phyloP scores from a whole-genome alignment of 1,140 invertebrate species.

The Maniola jurtina region DNA sequence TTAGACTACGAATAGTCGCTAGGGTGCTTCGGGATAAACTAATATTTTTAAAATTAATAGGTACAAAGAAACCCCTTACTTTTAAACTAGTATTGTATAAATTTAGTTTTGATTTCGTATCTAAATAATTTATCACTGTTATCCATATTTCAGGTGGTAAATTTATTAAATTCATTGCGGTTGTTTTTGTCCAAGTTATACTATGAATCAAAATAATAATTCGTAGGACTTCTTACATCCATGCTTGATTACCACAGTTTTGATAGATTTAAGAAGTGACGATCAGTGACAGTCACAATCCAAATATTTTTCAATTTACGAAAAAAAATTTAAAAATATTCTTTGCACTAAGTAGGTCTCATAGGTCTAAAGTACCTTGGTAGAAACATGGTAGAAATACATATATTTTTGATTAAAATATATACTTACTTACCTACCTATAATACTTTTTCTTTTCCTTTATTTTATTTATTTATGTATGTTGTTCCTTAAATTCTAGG shows the following conservation, averaged over 20 bases:
- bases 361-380: no score
- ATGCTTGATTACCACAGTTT: no score
- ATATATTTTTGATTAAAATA: not conserved
- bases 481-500: no score
- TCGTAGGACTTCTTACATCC: no score
- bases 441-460: slow-evolving; percentile 13
- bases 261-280: no score
- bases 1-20: not conserved
- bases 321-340: no score
- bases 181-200: not conserved
- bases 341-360: no score
- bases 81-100: not conserved
- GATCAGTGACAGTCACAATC: no score
- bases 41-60: not conserved
- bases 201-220: no score
- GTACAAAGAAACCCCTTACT: not conserved
- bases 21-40: not conserved
- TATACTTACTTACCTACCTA: slow-evolving; percentile 9
- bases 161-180: not conserved
- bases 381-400: no score
- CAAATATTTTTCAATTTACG: no score
- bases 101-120: slow-evolving; percentile 2
- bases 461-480: no score
- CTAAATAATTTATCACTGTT: not conserved
- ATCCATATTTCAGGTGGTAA: slow-evolving; percentile 2